Conservation (phyloP, 2,888 invertebrate species). For the Dynastes maya region DNA sequence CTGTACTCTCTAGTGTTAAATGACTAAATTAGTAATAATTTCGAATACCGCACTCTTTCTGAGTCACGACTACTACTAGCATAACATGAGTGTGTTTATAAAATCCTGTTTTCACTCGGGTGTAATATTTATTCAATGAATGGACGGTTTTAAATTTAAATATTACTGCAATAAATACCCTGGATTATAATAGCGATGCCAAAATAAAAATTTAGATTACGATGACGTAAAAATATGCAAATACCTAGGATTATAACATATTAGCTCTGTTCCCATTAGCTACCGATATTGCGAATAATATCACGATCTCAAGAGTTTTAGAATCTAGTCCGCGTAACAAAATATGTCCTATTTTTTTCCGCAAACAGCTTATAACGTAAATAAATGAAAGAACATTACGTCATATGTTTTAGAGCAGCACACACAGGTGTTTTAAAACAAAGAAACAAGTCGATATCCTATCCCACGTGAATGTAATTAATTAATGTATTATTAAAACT, state of each 20-base stretch:
- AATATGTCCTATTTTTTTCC: slow-evolving; percentile 36
- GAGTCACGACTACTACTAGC: slow-evolving; percentile 3
- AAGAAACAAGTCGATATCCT: slow-evolving; percentile 39
- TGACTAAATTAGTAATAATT: slow-evolving; percentile 37
- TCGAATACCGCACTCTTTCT: slow-evolving; percentile 15
- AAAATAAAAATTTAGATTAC: neutral
- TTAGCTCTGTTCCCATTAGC: neutral
- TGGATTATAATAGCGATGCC: too few relatives aligned
- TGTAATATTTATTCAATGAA: slow-evolving; percentile 8
- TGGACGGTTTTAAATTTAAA: neutral
- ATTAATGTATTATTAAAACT: slow-evolving; percentile 33
- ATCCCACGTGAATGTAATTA: slow-evolving; percentile 41
- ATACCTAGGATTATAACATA: neutral
- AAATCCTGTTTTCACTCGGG: slow-evolving; percentile 8
- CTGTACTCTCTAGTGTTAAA: slow-evolving; percentile 12
- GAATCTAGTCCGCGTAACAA: slow-evolving; percentile 25
- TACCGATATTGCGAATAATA: neutral
- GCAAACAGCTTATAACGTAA: slow-evolving; percentile 16
- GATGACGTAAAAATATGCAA: slow-evolving; percentile 5
- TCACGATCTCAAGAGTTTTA: neutral
- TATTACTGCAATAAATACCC: neutral
- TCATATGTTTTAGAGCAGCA: slow-evolving; percentile 19
- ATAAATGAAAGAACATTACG: slow-evolving; percentile 41
- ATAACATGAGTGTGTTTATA: slow-evolving; percentile 7
- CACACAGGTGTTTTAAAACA: slow-evolving; percentile 42